phyloP scores from a whole-genome alignment of 2,113 vertebrate species.

The Lampris megalopsis region DNA sequence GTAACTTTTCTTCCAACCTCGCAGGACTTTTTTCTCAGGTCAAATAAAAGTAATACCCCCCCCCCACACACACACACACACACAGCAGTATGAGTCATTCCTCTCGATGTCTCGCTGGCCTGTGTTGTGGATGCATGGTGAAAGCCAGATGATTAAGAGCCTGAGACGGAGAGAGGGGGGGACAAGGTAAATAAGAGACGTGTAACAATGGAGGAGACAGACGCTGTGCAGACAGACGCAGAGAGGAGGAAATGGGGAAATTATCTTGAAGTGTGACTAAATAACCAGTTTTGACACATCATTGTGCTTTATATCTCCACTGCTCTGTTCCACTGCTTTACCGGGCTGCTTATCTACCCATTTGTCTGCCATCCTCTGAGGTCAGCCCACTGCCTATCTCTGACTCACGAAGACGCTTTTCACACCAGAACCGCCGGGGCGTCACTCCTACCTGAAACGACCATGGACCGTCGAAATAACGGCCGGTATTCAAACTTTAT shows the following conservation, averaged over 20 bases:
- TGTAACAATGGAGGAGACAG: slow-evolving; percentile 32
- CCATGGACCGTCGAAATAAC: too few species aligned
- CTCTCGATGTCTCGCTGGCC: slow-evolving; percentile 26
- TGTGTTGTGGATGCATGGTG: slow-evolving; percentile 40
- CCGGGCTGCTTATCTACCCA: too few species aligned
- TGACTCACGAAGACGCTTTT: too few species aligned
- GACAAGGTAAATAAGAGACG: slow-evolving; percentile 51
- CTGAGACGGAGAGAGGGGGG: slow-evolving; percentile 33
- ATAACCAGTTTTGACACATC: slow-evolving; percentile 43
- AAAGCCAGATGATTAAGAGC: slow-evolving; percentile 44
- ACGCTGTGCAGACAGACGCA: slow-evolving; percentile 10
- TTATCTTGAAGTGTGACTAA: slow-evolving; percentile 52
- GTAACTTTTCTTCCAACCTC: too few species aligned
- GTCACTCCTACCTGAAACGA: too few species aligned
- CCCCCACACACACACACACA: slow-evolving; percentile 4
- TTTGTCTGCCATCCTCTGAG: too few species aligned
- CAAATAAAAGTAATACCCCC: too few species aligned
- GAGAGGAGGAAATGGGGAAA: slow-evolving; percentile 48
- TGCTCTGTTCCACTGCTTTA: not conserved
- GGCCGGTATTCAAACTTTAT: too few species aligned
- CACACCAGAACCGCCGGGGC: too few species aligned
- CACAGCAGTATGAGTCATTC: too few species aligned
- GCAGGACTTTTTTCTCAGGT: too few species aligned
- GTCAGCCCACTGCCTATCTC: too few species aligned
- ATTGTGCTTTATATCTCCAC: slow-evolving; percentile 39